Evolutionary conservation across 2,797 vertebrate genomes (phyloP).

Genomic region (Hybognathus amarus): DNA sequence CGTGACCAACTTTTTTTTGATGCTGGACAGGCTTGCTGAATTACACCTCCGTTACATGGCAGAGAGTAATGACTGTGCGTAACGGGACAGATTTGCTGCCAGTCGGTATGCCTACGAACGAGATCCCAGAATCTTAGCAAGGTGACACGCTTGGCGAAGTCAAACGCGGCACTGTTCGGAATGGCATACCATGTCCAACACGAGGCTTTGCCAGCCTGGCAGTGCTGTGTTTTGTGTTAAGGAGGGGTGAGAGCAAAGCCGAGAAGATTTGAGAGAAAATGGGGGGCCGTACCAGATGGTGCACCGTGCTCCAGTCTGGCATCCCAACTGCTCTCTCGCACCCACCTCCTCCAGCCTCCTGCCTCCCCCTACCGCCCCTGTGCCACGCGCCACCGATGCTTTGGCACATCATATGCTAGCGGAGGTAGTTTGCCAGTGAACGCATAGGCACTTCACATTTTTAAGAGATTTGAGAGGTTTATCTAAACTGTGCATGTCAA

Average conservation of each 20-base stretch:
- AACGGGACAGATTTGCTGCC: conserved; percentile 53
- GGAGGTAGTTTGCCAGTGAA: conserved; percentile 83
- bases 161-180: conserved; percentile 51
- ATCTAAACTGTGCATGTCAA: too few species aligned
- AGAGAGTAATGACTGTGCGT: conserved; percentile 39
- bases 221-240: conserved; percentile 46
- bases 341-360: conserved; percentile 56
- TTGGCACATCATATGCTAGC: conserved; percentile 86
- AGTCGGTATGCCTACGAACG: conserved; percentile 34
- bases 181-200: conserved; percentile 47
- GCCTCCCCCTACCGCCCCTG: conserved; percentile 44
- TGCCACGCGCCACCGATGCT: conserved; percentile 79
- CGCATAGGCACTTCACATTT: conserved; percentile 50
- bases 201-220: conserved; percentile 55
- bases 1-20: conserved; percentile 21
- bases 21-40: conserved; percentile 22
- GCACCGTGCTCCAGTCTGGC: conserved; percentile 88
- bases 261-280: conserved; percentile 84
- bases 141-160: conserved; percentile 58
- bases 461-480: too few species aligned
- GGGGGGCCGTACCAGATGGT: conserved; percentile 87
- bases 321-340: conserved; percentile 85
- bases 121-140: conserved; percentile 54
- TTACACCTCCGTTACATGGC: conserved; percentile 32
- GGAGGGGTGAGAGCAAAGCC: conserved; percentile 82